Evolutionary conservation across 1,140 invertebrate genomes (phyloP), one percentile per base, ranked within the genome.

Genomic region (Drosophila melanica): DNA sequence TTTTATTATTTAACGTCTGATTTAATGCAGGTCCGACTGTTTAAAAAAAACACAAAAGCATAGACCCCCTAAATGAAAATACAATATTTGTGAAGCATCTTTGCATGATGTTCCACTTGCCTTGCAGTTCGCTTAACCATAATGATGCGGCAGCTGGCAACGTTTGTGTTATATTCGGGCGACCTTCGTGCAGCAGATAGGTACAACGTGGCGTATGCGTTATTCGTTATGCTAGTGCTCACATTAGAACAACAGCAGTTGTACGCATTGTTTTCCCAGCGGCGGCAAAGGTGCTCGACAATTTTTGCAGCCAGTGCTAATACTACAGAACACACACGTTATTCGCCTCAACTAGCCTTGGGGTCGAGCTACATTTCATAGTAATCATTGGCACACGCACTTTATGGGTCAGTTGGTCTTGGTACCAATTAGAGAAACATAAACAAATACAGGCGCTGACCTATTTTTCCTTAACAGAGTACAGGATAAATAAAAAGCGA

Each of bases 31-130:
- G 18, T 11, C 41, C 14, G 27, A 4, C 55, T 33, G 23, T 44
- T 58, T 44, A 58, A 58, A 44, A n/a, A 2, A 7, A 18, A 39
- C n/a, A 44, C n/a, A 44, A 11, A 14, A 30, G 30, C 37, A 47
- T 14, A 57, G 35, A 57, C 12, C 48, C 16, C 30, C 55, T 3
- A 78, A 77, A 86, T 86, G 70, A 72, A 86, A 81, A 67, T 75
- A 81, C 60, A 86, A 85, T 80, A 80, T 85, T 85, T 80, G 69
- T 44, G 14, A 59, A 77, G 74, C 69, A 73, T 59, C 59, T 75
- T 64, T 53, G 71, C 44, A 51, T 59, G 41, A 20, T 55, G 30
- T 42, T 53, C 57, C 57, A 50, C 58, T 59, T 70, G 66, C 30
- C 63, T 30, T 39, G n/a, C 39, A 50, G 27, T 62, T 62, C 12